A percentile compares a stretch with the other conserved stretches of the same genome.
These are phyloP conservation scores for Hyposoter dolosus DNA, from an alignment of 2,888 invertebrate species.

Conservation along the genomic window DNA sequence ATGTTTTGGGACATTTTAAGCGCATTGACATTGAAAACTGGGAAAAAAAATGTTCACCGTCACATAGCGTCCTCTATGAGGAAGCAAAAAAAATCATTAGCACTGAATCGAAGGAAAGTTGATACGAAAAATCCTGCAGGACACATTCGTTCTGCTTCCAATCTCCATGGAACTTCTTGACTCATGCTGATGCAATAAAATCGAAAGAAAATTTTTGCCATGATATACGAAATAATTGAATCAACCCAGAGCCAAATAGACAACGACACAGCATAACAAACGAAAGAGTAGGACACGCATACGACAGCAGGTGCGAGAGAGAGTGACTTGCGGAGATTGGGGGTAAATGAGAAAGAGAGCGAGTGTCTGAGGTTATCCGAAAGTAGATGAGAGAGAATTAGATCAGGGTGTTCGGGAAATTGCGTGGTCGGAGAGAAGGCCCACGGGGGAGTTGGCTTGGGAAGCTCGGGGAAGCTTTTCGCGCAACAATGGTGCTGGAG, in stretches of 20 bases:
- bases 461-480: conserved; percentile 47
- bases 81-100: neutral
- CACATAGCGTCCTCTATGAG: too few relatives aligned
- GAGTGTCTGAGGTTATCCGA: conserved; percentile 29
- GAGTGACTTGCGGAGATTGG: neutral
- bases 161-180: neutral
- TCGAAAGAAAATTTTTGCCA: conserved; percentile 49
- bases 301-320: neutral
- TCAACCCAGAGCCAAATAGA: conserved; percentile 25
- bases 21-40: too few relatives aligned
- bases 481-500: conserved; percentile 42
- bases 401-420: conserved; percentile 68
- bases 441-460: conserved; percentile 50
- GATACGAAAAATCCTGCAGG: neutral
- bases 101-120: neutral
- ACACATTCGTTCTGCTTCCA: conserved; percentile 3
- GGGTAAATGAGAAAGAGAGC: conserved; percentile 22
- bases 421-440: conserved; percentile 60
- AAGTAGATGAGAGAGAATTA: conserved; percentile 65
- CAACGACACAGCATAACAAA: conserved; percentile 3
- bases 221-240: conserved; percentile 61
- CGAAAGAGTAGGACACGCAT: neutral
- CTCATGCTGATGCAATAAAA: conserved; percentile 10
- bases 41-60: too few relatives aligned
- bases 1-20: too few relatives aligned